Base-by-base conservation (phyloP, 1,140 invertebrate genomes). In the Philotrypesis tridentata region DNA sequence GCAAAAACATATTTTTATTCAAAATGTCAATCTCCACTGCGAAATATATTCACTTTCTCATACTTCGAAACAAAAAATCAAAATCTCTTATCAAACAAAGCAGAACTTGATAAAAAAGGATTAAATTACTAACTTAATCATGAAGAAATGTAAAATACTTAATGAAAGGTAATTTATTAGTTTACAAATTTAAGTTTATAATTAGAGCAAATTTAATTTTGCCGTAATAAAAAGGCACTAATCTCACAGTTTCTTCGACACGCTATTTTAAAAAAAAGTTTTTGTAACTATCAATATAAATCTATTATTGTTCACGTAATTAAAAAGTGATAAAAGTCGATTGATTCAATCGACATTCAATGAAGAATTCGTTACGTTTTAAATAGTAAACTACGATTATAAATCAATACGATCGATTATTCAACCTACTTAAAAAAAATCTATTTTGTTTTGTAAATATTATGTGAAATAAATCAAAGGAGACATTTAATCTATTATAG, bases 141-240 rank as follows among this genome's bases (percentile, higher is more conserved):
- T 55, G 48, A n/a, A 55, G 21, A 55, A 55, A 55, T 55, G 21
- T 67, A 67, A 78, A 68, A 48, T 55, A 78, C 11, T 70, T 33
- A 70, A 25, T 33, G 40, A 31, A 78, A 70, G 29, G 67, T 43
- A 68, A 55, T 78, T 12, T 25, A 31, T 55, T 40, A 65, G 23
- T 76, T 23, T 78, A 55, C 67, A 65, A 78, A 2, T 78, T 23
- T 67, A 67, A 48, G 5, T 40, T 77, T 78, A 79, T 72, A 31
- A 43, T 25, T 37, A 75, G 72, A 81, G 79, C 79, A 81, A 81
- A 82, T 67, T 82, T 6, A 81, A 74, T 71, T n/a, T 60, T n/a
- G 48, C 37, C 14, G 21, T 76, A 75, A 75, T 75, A 31, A 43
- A 81, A 76, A 82, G 65, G 73, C 73, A 82, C 73, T 76, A 82